Conservation (phyloP, 2,797 vertebrate genomes). For the Anableps anableps region DNA sequence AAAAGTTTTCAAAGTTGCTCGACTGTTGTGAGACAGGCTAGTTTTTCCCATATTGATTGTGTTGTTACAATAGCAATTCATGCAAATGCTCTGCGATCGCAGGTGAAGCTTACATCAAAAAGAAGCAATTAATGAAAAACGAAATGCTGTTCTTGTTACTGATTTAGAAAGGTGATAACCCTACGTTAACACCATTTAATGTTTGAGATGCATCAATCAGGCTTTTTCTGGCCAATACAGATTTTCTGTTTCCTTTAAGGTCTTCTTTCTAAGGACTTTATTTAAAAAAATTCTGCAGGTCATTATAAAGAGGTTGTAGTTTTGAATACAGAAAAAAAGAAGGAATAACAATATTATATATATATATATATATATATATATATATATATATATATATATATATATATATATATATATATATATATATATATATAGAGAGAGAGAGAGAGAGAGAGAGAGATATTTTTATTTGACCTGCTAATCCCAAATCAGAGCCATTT, state of each 20-base stretch:
- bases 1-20: conserved; percentile 21
- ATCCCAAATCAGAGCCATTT: not conserved
- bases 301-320: not conserved
- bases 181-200: not conserved
- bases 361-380: no score
- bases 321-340: not conserved
- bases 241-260: not conserved
- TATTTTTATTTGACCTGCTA: no score
- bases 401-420: no score
- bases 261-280: not conserved
- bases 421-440: no score
- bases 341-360: not conserved
- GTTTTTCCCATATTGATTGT: not conserved
- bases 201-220: not conserved
- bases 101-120: not conserved
- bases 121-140: not conserved
- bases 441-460: no score
- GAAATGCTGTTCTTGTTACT: not conserved
- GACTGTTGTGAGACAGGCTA: not conserved
- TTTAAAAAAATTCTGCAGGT: not conserved
- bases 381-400: no score
- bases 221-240: not conserved
- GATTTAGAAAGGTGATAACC: not conserved
- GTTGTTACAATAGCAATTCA: not conserved
- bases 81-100: not conserved